These are phyloP conservation scores for Eustalomyia histrio DNA, from an alignment of 2,888 invertebrate species.

Conservation along the genomic window DNA sequence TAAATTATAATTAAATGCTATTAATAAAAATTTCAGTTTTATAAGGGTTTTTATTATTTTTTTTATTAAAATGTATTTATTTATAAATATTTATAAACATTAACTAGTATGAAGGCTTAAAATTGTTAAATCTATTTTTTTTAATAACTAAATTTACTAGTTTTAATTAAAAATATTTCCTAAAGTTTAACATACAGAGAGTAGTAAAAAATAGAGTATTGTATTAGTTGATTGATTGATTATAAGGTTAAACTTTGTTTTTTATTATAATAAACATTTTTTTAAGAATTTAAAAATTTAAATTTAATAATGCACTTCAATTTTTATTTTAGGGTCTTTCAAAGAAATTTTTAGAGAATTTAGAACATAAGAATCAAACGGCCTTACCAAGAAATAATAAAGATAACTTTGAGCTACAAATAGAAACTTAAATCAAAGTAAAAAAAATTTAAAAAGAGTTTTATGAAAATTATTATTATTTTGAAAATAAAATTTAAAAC, in stretches of 20 bases:
- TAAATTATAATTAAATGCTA: not conserved
- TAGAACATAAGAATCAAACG: not conserved
- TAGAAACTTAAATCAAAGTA: too few relatives aligned
- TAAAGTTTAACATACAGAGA: not conserved
- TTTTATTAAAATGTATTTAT: not conserved
- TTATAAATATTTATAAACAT: slow-evolving; percentile 16
- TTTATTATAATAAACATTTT: slow-evolving; percentile 1
- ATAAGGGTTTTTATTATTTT: not conserved
- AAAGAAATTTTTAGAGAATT: not conserved
- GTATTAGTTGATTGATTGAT: not conserved
- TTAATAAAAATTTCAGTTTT: not conserved
- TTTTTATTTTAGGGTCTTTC: not conserved
- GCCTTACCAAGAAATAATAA: too few relatives aligned
- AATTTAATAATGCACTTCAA: slow-evolving; percentile 46
- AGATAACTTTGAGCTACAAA: too few relatives aligned
- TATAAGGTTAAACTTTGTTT: not conserved
- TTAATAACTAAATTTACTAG: not conserved
- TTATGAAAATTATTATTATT: too few relatives aligned
- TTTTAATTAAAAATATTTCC: not conserved
- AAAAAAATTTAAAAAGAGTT: too few relatives aligned
- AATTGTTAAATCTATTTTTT: slow-evolving; percentile 10
- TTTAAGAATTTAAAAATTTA: slow-evolving; percentile 3
- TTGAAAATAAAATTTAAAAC: too few relatives aligned
- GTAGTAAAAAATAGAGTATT: not conserved
- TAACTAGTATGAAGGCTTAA: slow-evolving; percentile 35